Percentiles rank a stretch among this genome's conserved stretches.
Conservation (phyloP, 2,113 vertebrate species). For the Setophaga kirtlandii region DNA sequence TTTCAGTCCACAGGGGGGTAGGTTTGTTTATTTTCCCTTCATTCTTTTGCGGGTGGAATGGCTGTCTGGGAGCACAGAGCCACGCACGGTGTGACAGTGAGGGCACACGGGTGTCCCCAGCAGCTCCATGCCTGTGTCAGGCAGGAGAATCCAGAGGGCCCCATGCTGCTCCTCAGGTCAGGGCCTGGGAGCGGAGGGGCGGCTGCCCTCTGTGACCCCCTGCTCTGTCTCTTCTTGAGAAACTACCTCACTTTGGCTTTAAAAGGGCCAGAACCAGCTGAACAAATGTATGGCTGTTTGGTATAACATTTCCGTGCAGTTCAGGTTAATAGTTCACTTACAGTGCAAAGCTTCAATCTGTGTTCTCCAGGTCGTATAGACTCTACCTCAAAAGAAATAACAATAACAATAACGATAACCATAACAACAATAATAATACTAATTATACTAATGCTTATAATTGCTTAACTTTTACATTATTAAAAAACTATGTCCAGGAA, state of each 20-base stretch:
- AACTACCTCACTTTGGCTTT: neutral
- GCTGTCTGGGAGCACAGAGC: fast-evolving
- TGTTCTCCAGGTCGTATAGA: neutral
- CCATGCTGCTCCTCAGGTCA: neutral
- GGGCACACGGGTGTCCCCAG: neutral
- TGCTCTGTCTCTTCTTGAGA: constrained; percentile 37
- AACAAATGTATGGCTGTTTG: constrained; percentile 53
- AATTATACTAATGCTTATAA: too few relatives aligned
- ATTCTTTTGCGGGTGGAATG: fast-evolving
- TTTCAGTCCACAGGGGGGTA: neutral
- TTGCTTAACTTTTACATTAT: neutral
- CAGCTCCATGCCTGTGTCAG: neutral
- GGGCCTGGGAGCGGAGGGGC: neutral
- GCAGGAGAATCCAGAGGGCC: neutral
- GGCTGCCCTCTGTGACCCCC: constrained; percentile 46
- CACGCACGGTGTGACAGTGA: fast-evolving
- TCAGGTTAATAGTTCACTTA: constrained; percentile 57
- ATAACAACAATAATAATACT: fast-evolving
- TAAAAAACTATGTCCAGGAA: neutral
- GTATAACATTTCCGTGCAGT: neutral
- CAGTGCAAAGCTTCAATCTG: neutral
- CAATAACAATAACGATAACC: neutral
- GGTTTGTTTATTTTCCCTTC: neutral
- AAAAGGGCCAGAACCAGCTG: constrained; percentile 52
- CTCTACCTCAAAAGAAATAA: neutral